Conservation (phyloP, 2,113 vertebrate species). For the Python bivittatus region DNA sequence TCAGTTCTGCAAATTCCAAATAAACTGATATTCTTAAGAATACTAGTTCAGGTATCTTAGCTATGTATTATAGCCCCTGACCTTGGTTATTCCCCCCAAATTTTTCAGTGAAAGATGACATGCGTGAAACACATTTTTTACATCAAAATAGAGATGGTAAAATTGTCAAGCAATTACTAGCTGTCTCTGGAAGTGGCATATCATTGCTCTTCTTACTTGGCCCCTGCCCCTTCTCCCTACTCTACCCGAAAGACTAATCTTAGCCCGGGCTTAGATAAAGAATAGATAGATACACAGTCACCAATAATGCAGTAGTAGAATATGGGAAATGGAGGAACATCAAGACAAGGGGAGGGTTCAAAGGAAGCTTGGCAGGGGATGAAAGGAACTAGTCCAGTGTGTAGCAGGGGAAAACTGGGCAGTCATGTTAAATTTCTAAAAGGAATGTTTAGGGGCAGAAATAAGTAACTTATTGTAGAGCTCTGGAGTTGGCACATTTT, state of each 20-base stretch:
- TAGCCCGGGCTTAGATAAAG: neutral
- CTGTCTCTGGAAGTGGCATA: neutral
- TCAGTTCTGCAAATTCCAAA: neutral
- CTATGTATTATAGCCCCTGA: neutral
- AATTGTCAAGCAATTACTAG: neutral
- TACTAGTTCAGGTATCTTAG: neutral
- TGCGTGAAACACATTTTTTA: neutral
- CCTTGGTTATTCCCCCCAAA: neutral
- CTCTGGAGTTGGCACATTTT: neutral
- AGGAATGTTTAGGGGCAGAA: neutral
- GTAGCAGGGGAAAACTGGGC: neutral
- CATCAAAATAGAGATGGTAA: neutral
- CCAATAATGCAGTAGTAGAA: neutral
- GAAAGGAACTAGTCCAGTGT: neutral
- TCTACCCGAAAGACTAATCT: neutral
- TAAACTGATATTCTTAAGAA: neutral
- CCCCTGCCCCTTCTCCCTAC: neutral
- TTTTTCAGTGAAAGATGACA: neutral
- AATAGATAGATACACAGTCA: neutral
- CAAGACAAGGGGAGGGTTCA: neutral
- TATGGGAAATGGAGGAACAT: neutral
- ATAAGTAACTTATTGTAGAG: too few species aligned
- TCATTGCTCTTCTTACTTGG: neutral
- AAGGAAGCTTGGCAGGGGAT: neutral
- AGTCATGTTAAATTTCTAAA: neutral